Evolutionary conservation across 2,797 vertebrate species (phyloP), one percentile per base, ranked within the genome.

Genomic region (Gymnodraco acuticeps): DNA sequence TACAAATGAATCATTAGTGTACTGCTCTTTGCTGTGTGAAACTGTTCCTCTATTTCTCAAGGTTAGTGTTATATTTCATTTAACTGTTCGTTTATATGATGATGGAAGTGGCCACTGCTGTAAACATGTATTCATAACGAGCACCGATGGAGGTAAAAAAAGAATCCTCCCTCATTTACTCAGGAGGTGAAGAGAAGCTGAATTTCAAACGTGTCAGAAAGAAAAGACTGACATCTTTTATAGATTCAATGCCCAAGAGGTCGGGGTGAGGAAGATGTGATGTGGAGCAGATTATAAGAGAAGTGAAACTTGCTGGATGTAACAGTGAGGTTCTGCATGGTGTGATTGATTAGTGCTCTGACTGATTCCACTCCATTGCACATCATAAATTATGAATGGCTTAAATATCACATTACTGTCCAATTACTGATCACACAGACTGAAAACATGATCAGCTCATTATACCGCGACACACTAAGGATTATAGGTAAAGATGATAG

Each of bases 391-490:
- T 86, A 86, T 89, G 75, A 87, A 86, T 88, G 80, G 72, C 67
- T 82, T 53, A 77, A 87, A 89, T 90, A 89, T 89, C 90, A 86
- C 68, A 81, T 87, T 88, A 86, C 80, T 64, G 71, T 78, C 73
- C 78, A 80, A 77, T 82, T 82, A 86, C 71, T 85, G 69, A 84
- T 84, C 62, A 70, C 56, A 88, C 56, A 88, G 73, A 73, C 50
- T 52, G 78, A 83, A 72, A 75, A 68, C 60, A 64, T 75, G 83
- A 89, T 86, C 83, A 46, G 56, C 53, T 84, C 75, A 70, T 83
- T 81, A 81, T 41, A 73, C 64, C 64, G 59, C 5, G 52, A 63
- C 77, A 73, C 67, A 72, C 62, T 76, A 52, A 58, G 85, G 62
- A 74, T 77, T 81, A 77, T 55, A 48, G 62, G 53, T 33, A 38